Percentiles rank a stretch among this genome's conserved stretches.
Conservation (phyloP, 2,113 vertebrate species). For the Centropus unirufus region DNA sequence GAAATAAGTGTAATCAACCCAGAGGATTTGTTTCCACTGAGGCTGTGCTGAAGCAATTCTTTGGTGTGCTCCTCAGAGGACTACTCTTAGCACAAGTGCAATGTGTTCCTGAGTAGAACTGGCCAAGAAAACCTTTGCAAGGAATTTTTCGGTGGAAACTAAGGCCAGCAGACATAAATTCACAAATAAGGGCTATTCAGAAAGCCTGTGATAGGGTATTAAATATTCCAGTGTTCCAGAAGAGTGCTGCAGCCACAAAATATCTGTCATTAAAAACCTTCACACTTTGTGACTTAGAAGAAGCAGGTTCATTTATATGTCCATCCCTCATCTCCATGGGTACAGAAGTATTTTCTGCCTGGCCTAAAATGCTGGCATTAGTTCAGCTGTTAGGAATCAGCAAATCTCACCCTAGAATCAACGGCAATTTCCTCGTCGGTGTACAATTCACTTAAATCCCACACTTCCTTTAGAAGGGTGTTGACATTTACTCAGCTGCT, state of each 20-base stretch:
- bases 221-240: neutral
- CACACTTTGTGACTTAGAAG: fast-evolving
- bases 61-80: neutral
- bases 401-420: neutral
- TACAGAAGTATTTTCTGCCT: neutral
- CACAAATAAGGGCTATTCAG: neutral
- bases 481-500: conserved; percentile 60
- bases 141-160: neutral
- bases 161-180: neutral
- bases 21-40: neutral
- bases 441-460: conserved; percentile 32
- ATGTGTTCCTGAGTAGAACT: neutral
- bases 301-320: neutral
- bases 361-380: neutral
- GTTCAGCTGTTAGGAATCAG: neutral
- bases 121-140: neutral
- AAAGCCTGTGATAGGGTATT: neutral
- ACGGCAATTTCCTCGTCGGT: neutral
- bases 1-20: neutral
- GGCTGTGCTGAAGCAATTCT: neutral
- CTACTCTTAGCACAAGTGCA: neutral
- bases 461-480: conserved; percentile 33
- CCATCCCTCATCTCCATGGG: neutral
- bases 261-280: neutral
- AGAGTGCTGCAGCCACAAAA: neutral